These are phyloP conservation scores for Limnephilus rhombicus DNA, from an alignment of 2,888 invertebrate genomes.

Conservation along the genomic window DNA sequence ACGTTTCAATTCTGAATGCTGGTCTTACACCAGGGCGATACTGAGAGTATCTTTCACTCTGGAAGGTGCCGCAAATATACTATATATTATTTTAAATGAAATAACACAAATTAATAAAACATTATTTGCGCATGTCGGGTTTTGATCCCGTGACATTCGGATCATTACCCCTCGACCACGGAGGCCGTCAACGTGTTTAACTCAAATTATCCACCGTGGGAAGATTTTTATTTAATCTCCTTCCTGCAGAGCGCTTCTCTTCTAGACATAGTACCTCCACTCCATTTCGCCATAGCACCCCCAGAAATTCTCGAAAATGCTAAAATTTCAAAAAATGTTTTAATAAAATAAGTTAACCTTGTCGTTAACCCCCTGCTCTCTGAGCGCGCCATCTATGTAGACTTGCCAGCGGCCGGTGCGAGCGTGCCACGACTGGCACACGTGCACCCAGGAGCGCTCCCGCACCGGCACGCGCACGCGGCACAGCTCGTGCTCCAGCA, in stretches of 20 bases:
- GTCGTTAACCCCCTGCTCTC: conserved; percentile 70
- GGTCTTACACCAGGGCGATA: no score
- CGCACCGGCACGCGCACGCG: conserved; percentile 72
- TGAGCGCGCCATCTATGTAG: conserved; percentile 79
- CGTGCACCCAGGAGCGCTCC: conserved; percentile 80
- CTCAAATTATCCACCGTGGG: no score
- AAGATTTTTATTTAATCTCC: not conserved
- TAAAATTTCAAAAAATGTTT: not conserved
- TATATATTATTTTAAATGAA: no score
- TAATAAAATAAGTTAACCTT: conserved; percentile 69
- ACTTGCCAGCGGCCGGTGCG: conserved; percentile 80
- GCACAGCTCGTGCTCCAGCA: conserved; percentile 76
- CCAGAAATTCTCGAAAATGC: not conserved
- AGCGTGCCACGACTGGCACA: conserved; percentile 83
- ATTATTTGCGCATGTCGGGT: no score
- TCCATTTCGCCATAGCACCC: not conserved
- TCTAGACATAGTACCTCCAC: not conserved
- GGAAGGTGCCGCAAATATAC: no score
- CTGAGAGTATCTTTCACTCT: no score
- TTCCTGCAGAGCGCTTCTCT: not conserved
- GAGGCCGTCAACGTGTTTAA: no score
- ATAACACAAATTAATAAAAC: no score
- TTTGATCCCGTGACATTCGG: no score
- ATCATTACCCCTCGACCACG: no score
- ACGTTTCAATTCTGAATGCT: no score